Base-by-base conservation (phyloP, 2,113 vertebrate species). In the Passer montanus region DNA sequence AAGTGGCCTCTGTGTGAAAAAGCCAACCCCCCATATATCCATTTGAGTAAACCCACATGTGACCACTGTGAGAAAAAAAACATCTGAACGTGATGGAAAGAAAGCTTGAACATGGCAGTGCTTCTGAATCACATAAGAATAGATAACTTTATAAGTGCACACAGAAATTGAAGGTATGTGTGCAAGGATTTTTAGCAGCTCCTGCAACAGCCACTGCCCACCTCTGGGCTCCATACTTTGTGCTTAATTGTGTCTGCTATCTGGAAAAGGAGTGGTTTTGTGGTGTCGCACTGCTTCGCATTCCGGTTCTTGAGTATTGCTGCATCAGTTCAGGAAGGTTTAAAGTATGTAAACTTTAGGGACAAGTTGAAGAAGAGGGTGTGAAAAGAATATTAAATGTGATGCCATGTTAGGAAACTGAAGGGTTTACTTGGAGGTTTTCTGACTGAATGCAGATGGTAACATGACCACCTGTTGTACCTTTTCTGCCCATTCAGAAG, bases 21-120 rank as follows among this genome's bases (percentile, higher is more conserved):
- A 44, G 13, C 3, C 28, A 59, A 15, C 1, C 1, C 1, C 13
- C 24, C 3, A 1, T 11, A 28, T 6, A 10, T 22, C 1, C 1
- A 1, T 11, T 11, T 16, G 26, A 35, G 62, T 39, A 83, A 96
- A 64, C 21, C 6, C 13, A 55, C 6, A 2, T 9, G 26, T 15
- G 22, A 44, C 20, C 15, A 12, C 14, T 3, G 20, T 3, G 20
- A 80, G 28, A 16, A 69, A 53, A 59, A 41, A 67, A 67, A 56
- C 30, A 21, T 11, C 19, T n/a, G 28, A 46, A 9, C 27, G 21
- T 22, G 44, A 6, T 52, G 12, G 63, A 83, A 92, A 16, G 23
- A 64, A 60, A 80, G 11, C 28, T 47, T 60, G 21, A 85, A 33
- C 22, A 52, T 53, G 2, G 0, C 28, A 33, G 22, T 16, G 24